A percentile compares a stretch with the other conserved stretches of the same genome.
Evolutionary conservation across 1,140 invertebrate species (phyloP).

Genomic region (Diabrotica undecimpunctata): DNA sequence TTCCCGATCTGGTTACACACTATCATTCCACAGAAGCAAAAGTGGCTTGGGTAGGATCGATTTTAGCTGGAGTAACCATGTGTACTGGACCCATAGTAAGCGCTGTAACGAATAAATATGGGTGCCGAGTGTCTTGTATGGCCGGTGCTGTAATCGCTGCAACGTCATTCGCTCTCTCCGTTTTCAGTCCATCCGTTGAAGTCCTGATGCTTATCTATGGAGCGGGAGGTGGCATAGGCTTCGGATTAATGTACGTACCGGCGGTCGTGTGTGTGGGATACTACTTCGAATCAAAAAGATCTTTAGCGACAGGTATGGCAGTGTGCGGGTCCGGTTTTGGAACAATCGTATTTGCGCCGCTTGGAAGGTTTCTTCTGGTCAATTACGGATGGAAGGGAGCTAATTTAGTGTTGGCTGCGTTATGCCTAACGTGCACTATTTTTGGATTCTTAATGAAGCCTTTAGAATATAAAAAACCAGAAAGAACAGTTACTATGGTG

Average conservation of each 20-base stretch:
- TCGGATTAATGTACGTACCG: constrained; percentile 96
- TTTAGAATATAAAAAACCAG: constrained; percentile 59
- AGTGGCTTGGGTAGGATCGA: constrained; percentile 89
- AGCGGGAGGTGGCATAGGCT: constrained; percentile 89
- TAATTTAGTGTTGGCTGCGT: constrained; percentile 83
- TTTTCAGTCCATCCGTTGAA: constrained; percentile 77
- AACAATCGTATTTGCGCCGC: constrained; percentile 87
- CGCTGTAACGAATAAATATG: constrained; percentile 92
- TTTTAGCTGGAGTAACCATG: constrained; percentile 69
- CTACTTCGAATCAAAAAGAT: constrained; percentile 96
- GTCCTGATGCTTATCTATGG: constrained; percentile 94
- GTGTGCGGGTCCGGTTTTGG: constrained; percentile 96
- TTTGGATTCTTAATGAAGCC: constrained; percentile 95
- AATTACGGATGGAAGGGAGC: constrained; percentile 87
- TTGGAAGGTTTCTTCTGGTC: constrained; percentile 72
- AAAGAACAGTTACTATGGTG: not conserved
- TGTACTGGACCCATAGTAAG: constrained; percentile 89
- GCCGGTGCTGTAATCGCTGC: constrained; percentile 81
- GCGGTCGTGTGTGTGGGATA: constrained; percentile 97
- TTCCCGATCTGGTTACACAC: constrained; percentile 73
- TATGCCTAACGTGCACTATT: constrained; percentile 88
- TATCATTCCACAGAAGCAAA: constrained; percentile 82
- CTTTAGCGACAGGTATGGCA: constrained; percentile 94
- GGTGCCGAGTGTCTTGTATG: constrained; percentile 89
- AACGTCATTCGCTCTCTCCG: constrained; percentile 82